Evolutionary conservation across 2,888 invertebrate genomes (phyloP).

Genomic region (Athetis lepigone): DNA sequence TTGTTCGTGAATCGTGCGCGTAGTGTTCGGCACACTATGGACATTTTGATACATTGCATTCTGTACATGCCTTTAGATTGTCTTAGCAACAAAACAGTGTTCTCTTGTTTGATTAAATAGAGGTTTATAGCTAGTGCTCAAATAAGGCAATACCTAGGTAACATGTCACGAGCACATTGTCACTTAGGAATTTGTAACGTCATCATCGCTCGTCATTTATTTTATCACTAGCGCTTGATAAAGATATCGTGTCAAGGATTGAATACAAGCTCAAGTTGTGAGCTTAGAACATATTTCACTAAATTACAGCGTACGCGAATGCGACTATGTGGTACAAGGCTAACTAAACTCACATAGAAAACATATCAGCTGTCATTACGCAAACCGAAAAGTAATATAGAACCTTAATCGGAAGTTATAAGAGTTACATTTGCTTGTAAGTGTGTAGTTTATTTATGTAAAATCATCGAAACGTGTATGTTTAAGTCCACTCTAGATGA

Average conservation of each 20-base stretch:
- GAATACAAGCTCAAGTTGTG: constrained; percentile 49
- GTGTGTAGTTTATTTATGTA: constrained; percentile 43
- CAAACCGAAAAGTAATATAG: constrained; percentile 33
- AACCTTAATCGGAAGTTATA: constrained; percentile 27
- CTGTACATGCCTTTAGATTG: constrained; percentile 26
- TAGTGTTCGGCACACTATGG: no score
- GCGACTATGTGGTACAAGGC: constrained; percentile 72
- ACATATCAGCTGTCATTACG: constrained; percentile 56
- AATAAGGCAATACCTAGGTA: no score
- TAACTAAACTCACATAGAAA: constrained; percentile 63
- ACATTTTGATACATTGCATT: no score
- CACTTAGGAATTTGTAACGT: constrained; percentile 21
- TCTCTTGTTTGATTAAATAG: constrained; percentile 32
- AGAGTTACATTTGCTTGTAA: constrained; percentile 23
- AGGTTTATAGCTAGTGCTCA: background rate
- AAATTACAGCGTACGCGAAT: constrained; percentile 62
- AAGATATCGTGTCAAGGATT: constrained; percentile 59
- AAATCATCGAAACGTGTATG: constrained; percentile 46
- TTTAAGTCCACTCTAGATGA: constrained; percentile 41
- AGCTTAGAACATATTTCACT: constrained; percentile 61
- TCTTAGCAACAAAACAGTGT: constrained; percentile 16
- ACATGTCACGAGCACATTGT: constrained; percentile 17
- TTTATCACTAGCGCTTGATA: constrained; percentile 48
- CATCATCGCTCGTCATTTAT: constrained; percentile 22
- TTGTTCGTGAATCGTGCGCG: no score